Percentiles rank a stretch among this genome's conserved stretches.
phyloP scores from a whole-genome alignment of 2,888 invertebrate genomes.

The Apoda limacodes region DNA sequence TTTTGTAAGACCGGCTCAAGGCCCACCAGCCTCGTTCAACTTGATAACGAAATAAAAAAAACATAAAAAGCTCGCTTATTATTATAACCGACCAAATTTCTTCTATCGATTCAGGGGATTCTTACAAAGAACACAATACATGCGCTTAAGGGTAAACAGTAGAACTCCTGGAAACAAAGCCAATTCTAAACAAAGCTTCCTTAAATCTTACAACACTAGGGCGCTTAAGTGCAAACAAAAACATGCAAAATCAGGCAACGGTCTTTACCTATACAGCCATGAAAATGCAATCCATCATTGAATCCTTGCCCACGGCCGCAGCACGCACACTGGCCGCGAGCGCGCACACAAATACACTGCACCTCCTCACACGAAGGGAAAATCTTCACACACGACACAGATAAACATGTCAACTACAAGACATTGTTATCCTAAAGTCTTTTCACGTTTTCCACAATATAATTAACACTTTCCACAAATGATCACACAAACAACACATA shows the following conservation, averaged over 20 bases:
- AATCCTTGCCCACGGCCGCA: conserved; percentile 50
- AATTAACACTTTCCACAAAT: conserved; percentile 53
- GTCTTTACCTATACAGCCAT: conserved; percentile 66
- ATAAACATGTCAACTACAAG: conserved; percentile 70
- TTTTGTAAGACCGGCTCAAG: conserved; percentile 46
- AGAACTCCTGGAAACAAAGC: no score
- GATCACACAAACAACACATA: conserved; percentile 55
- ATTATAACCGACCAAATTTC: conserved; percentile 28
- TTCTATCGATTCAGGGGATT: conserved; percentile 42
- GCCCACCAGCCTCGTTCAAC: conserved; percentile 35
- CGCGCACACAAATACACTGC: conserved; percentile 55
- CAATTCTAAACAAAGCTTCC: conserved; percentile 2
- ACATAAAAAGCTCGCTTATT: conserved; percentile 28
- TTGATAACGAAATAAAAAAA: conserved; percentile 34
- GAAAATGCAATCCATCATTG: conserved; percentile 68
- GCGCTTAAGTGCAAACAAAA: not conserved
- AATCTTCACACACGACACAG: conserved; percentile 71
- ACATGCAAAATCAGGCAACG: conserved; percentile 28
- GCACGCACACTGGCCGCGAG: conserved; percentile 47
- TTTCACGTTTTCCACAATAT: conserved; percentile 62
- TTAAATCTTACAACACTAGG: no score
- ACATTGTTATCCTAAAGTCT: conserved; percentile 67
- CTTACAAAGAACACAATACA: conserved; percentile 28
- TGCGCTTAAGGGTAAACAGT: no score
- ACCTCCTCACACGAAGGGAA: conserved; percentile 69